These are phyloP conservation scores for Nasua narica DNA, from an alignment of 2,797 vertebrate genomes.

Conservation along the genomic window DNA sequence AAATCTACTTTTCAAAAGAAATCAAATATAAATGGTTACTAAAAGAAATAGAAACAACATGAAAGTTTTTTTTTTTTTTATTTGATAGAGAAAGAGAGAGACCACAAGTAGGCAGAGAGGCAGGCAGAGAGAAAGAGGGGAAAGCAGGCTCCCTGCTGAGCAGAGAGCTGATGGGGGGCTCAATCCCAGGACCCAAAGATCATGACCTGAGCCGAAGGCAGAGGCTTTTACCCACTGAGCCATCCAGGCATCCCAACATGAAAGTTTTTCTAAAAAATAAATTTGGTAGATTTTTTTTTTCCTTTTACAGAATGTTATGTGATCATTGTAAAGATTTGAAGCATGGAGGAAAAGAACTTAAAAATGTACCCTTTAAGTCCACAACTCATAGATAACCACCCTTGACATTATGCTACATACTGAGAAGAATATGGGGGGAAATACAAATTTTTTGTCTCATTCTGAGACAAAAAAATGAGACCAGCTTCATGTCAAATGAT, in stretches of 20 bases:
- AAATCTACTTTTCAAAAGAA: not conserved
- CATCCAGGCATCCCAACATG: not conserved
- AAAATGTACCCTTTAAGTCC: not conserved
- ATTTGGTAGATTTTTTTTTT: not conserved
- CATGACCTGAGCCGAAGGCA: too few species aligned
- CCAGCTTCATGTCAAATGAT: not conserved
- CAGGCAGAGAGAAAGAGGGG: too few species aligned
- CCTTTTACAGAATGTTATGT: not conserved
- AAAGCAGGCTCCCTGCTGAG: too few species aligned
- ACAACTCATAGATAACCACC: not conserved
- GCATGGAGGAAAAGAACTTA: not conserved
- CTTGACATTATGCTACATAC: not conserved
- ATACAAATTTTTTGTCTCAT: too few species aligned
- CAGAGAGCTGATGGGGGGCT: too few species aligned
- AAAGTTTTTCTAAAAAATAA: not conserved
- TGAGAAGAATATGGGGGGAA: not conserved
- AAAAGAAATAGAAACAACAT: too few species aligned
- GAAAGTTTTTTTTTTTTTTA: too few species aligned
- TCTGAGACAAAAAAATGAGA: not conserved
- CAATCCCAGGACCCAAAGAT: too few species aligned
- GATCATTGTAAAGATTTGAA: not conserved
- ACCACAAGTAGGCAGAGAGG: too few species aligned
- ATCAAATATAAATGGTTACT: not conserved
- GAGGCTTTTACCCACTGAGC: too few species aligned
- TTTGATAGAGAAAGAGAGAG: too few species aligned